Evolutionary conservation across 35 echinoderm and acorn worm species (phyloP).

Genomic region (Ptychodera flava): DNA sequence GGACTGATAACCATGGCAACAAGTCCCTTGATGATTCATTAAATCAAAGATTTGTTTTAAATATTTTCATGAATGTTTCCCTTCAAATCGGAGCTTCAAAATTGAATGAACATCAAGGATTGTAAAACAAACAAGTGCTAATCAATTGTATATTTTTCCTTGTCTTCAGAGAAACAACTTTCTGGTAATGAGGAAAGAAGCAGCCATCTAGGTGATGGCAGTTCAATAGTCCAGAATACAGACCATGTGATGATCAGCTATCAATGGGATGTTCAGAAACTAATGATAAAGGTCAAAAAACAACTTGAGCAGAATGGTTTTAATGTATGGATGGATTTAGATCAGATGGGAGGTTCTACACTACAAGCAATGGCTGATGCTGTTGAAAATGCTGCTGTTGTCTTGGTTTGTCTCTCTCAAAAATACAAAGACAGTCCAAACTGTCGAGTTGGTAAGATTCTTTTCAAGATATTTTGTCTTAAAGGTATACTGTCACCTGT

Average conservation of each 20-base stretch:
- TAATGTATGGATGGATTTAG: conserved; percentile 46
- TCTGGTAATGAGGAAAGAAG: not conserved
- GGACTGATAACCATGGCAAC: no score
- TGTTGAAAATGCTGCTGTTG: conserved; percentile 77
- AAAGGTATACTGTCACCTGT: no score
- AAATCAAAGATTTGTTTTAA: no score
- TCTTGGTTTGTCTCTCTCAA: conserved; percentile 65
- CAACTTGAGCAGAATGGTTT: conserved; percentile 19
- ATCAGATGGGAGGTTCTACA: conserved; percentile 22
- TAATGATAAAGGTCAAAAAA: conserved; percentile 13
- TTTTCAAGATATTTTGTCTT: no score
- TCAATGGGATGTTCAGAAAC: conserved; percentile 26
- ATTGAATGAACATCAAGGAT: no score
- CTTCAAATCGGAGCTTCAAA: no score
- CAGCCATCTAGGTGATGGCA: not conserved
- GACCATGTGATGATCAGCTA: conserved; percentile 49
- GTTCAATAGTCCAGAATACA: not conserved
- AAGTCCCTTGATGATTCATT: no score
- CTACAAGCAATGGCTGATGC: conserved; percentile 86
- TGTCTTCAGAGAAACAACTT: not conserved
- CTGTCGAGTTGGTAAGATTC: conserved; percentile 75
- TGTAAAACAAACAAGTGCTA: no score
- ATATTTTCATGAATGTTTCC: no score
- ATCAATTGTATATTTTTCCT: no score
- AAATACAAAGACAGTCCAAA: conserved; percentile 93